Conservation (phyloP, 2,888 invertebrate species). For the Phorcus lineatus region DNA sequence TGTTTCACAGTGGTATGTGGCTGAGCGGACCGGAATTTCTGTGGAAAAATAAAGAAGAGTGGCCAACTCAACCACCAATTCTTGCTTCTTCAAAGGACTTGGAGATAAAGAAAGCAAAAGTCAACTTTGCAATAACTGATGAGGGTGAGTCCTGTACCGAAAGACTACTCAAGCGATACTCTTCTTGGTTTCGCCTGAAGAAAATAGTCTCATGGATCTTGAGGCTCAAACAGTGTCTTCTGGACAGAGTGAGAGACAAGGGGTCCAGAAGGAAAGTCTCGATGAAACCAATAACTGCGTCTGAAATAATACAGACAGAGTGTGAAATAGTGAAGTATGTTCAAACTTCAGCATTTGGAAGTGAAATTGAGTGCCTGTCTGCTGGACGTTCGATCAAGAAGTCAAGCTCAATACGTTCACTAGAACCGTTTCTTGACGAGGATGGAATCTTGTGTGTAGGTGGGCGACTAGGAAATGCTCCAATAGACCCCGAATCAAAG, state of each 20-base stretch:
- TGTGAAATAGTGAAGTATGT: too few species aligned
- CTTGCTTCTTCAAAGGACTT: neutral
- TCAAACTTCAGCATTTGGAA: too few species aligned
- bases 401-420: too few species aligned
- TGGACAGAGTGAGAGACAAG: too few species aligned
- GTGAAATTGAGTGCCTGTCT: too few species aligned
- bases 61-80: neutral
- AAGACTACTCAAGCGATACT: neutral
- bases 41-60: neutral
- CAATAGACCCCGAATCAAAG: constrained; percentile 29
- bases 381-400: too few species aligned
- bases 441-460: constrained; percentile 38
- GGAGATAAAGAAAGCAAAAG: neutral
- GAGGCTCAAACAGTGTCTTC: too few species aligned
- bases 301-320: too few species aligned
- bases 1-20: constrained; percentile 29
- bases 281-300: too few species aligned
- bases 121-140: neutral
- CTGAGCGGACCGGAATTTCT: constrained; percentile 39
- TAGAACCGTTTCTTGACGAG: too few species aligned
- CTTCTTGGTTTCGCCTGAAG: neutral
- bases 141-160: neutral
- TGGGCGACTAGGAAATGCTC: constrained; percentile 36
- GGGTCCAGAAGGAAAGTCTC: too few species aligned
- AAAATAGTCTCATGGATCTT: too few species aligned